Conservation (phyloP, 2,113 vertebrate species). For the Pogonocichla stellata region DNA sequence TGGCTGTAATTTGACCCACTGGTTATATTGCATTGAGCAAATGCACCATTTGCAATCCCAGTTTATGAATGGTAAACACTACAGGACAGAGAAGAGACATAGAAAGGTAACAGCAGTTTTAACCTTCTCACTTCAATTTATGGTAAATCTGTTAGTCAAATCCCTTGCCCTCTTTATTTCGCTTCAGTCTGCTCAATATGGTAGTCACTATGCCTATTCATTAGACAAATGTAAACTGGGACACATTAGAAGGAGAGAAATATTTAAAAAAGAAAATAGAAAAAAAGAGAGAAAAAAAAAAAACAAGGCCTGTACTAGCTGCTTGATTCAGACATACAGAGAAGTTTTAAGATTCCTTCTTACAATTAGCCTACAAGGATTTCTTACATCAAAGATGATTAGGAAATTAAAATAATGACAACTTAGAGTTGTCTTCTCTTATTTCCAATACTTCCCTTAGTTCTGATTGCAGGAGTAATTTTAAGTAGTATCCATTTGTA, state of each 20-base stretch:
- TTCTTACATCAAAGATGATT: not conserved
- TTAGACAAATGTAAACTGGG: not conserved
- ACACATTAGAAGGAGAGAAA: not conserved
- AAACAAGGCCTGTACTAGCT: not conserved
- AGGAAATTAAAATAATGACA: conserved; percentile 29
- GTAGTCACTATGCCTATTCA: not conserved
- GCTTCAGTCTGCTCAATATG: not conserved
- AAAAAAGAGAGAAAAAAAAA: not conserved
- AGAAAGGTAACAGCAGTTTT: not conserved
- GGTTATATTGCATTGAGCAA: not conserved
- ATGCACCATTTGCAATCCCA: not conserved
- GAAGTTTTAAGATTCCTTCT: not conserved
- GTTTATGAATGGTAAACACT: not conserved
- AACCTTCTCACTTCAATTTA: not conserved
- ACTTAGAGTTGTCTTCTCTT: not conserved
- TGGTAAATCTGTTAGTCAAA: not conserved
- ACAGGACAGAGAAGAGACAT: not conserved
- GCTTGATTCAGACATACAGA: not conserved
- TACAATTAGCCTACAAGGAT: not conserved
- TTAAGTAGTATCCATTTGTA: conserved; percentile 48
- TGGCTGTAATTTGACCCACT: not conserved
- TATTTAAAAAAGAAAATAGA: not conserved
- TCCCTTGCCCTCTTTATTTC: not conserved
- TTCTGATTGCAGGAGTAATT: conserved; percentile 38
- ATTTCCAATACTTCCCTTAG: not conserved